Evolutionary conservation across 2,797 vertebrate species (phyloP).

Genomic region (Furcifer pardalis): DNA sequence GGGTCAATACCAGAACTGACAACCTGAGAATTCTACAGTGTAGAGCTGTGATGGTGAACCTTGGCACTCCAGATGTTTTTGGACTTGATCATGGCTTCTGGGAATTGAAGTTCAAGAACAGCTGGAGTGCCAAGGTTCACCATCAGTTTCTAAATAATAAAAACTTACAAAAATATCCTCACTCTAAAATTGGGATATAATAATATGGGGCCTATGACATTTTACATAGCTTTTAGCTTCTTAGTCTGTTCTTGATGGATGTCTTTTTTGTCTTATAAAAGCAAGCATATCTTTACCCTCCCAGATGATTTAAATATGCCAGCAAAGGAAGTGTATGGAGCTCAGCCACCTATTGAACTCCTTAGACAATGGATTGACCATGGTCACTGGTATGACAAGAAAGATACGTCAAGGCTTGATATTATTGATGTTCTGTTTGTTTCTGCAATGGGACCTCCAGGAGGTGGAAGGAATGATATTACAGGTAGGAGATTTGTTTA

Average conservation of each 20-base stretch:
- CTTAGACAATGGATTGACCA: conserved; percentile 93
- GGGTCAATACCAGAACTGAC: too few species aligned
- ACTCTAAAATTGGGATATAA: too few species aligned
- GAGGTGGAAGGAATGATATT: conserved; percentile 91
- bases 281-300: neutral
- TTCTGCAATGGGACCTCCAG: conserved; percentile 93
- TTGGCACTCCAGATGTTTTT: too few species aligned
- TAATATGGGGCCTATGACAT: too few species aligned
- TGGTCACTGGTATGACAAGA: conserved; percentile 92
- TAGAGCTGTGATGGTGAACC: too few species aligned
- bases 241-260: too few species aligned
- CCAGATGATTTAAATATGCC: conserved; percentile 97
- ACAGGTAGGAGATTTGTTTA: conserved; percentile 79
- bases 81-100: too few species aligned
- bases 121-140: too few species aligned
- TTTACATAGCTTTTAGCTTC: too few species aligned
- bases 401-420: conserved; percentile 83
- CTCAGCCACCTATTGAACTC: conserved; percentile 93
- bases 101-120: too few species aligned
- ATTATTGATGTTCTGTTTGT: conserved; percentile 86
- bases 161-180: too few species aligned
- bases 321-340: conserved; percentile 91
- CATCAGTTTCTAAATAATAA: neutral
- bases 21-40: too few species aligned
- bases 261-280: neutral